A percentile compares a stretch with the other conserved stretches of the same genome.
phyloP scores from a whole-genome alignment of 2,113 vertebrate genomes.

The Neolamprologus sp. region DNA sequence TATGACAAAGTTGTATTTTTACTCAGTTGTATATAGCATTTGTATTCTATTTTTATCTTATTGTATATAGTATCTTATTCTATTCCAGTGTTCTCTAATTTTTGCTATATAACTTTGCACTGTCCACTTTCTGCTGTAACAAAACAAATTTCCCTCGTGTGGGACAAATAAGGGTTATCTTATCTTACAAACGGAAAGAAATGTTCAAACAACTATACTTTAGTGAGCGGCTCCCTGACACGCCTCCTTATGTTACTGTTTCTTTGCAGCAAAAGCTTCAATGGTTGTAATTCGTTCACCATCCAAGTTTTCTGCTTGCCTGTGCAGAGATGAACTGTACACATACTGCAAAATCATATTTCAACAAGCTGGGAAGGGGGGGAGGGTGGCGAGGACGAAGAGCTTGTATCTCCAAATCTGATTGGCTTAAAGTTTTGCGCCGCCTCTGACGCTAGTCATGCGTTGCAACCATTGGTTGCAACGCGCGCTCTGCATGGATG shows the following conservation, averaged over 20 bases:
- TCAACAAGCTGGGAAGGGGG: background rate
- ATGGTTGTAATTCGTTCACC: background rate
- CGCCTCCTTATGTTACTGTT: background rate
- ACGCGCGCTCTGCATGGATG: background rate
- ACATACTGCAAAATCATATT: background rate
- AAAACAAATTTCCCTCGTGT: too few relatives aligned
- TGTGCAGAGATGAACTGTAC: background rate
- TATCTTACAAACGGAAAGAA: background rate
- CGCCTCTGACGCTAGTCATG: background rate
- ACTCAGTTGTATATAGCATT: too few relatives aligned
- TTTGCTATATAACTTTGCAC: too few relatives aligned
- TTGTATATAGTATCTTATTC: too few relatives aligned
- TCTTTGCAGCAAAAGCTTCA: background rate
- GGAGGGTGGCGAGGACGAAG: background rate
- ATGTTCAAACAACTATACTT: background rate
- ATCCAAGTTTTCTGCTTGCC: background rate
- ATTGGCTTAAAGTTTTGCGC: background rate
- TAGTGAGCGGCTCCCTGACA: background rate
- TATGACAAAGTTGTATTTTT: too few relatives aligned
- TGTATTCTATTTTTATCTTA: too few relatives aligned
- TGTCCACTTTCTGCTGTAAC: too few relatives aligned
- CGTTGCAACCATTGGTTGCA: too few relatives aligned
- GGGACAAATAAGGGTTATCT: too few relatives aligned
- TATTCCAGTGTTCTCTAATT: too few relatives aligned
- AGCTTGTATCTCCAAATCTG: background rate